phyloP scores from a whole-genome alignment of 2,797 vertebrate genomes.

The Chrysolophus pictus region DNA sequence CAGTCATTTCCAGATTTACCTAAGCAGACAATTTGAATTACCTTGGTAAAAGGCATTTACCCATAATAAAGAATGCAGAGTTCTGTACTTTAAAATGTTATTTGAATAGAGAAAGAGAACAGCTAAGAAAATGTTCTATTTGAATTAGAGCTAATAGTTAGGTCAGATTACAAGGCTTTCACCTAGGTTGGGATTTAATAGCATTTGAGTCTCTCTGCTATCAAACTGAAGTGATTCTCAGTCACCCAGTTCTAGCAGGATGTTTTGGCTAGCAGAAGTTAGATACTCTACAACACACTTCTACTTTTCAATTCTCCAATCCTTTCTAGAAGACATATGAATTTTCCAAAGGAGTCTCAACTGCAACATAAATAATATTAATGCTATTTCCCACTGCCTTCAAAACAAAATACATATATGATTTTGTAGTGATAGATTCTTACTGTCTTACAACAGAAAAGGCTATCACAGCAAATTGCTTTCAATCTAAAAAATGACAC shows the following conservation, averaged over 20 bases:
- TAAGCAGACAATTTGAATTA: neutral
- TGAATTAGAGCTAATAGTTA: neutral
- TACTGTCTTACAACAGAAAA: neutral
- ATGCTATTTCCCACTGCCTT: neutral
- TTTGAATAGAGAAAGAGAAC: fast-evolving
- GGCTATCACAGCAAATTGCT: neutral
- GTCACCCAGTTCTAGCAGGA: neutral
- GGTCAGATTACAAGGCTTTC: neutral
- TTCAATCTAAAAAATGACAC: neutral
- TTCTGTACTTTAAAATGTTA: neutral
- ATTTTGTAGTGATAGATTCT: neutral
- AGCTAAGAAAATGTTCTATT: neutral
- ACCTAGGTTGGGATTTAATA: neutral
- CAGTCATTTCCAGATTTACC: neutral
- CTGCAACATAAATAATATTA: neutral
- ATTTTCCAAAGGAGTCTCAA: neutral
- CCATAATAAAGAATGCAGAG: neutral
- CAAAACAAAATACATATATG: fast-evolving
- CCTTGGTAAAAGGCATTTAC: neutral
- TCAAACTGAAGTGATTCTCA: neutral
- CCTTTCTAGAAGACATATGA: neutral
- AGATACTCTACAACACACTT: neutral
- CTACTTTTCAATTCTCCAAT: neutral
- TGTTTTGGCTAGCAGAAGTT: neutral
- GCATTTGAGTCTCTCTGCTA: neutral